A percentile compares a stretch with the other conserved stretches of the same genome.
Evolutionary conservation across 2,113 vertebrate genomes (phyloP).

Genomic region (Dunckerocampus dactyliophorus): DNA sequence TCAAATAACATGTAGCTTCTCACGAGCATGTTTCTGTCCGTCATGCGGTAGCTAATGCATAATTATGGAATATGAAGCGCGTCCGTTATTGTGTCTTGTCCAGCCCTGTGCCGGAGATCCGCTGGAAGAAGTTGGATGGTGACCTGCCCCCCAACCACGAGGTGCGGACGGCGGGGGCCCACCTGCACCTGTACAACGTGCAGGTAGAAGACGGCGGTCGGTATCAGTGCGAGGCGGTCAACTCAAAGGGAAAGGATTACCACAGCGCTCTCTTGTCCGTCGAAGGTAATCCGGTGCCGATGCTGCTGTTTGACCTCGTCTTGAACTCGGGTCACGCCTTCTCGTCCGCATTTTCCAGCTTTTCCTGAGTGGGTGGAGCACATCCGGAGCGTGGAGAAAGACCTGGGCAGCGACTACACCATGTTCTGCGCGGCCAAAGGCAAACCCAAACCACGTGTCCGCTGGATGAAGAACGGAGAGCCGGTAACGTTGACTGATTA

Average conservation of each 20-base stretch:
- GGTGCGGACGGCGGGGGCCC: slow-evolving; percentile 81
- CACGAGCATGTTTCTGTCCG: too few species aligned
- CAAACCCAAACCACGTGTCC: slow-evolving; percentile 84
- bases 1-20: too few species aligned
- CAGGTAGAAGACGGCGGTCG: slow-evolving; percentile 86
- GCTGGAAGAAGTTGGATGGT: slow-evolving; percentile 84
- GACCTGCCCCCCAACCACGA: slow-evolving; percentile 80
- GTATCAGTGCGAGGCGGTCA: slow-evolving; percentile 89
- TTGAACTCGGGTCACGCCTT: background rate
- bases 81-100: slow-evolving; percentile 6
- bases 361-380: slow-evolving; percentile 89
- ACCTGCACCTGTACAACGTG: slow-evolving; percentile 87
- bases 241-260: slow-evolving; percentile 87
- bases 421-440: slow-evolving; percentile 88
- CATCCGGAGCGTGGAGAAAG: slow-evolving; percentile 86
- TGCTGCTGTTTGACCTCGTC: background rate
- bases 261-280: slow-evolving; percentile 82
- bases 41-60: too few species aligned
- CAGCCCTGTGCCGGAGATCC: slow-evolving; percentile 91
- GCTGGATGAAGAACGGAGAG: slow-evolving; percentile 87
- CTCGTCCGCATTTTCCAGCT: slow-evolving; percentile 70
- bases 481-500: slow-evolving; percentile 65
- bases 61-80: background rate
- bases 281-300: slow-evolving; percentile 73
- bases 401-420: slow-evolving; percentile 83